phyloP scores from a whole-genome alignment of 2,888 invertebrate genomes.

The Agriopis aurantiaria region DNA sequence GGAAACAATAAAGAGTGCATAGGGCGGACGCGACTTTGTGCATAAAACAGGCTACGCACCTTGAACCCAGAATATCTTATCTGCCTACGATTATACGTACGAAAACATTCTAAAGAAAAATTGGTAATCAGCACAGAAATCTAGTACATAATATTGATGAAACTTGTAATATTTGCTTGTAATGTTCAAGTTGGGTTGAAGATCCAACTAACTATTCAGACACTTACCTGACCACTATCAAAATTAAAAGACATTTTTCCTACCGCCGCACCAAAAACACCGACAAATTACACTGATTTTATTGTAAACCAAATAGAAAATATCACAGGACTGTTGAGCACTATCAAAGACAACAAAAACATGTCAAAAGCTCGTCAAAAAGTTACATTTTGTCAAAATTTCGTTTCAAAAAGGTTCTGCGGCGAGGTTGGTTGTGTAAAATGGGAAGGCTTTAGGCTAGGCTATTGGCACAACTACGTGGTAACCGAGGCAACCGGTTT shows the following conservation, averaged over 20 bases:
- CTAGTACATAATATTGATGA: too few relatives aligned
- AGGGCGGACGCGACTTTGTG: too few relatives aligned
- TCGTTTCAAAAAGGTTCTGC: slow-evolving; percentile 40
- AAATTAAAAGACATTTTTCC: slow-evolving; percentile 75
- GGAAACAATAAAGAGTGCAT: too few relatives aligned
- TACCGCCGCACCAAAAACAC: slow-evolving; percentile 43
- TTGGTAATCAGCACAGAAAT: too few relatives aligned
- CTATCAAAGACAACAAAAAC: slow-evolving; percentile 51
- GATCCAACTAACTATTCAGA: not conserved
- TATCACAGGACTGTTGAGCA: slow-evolving; percentile 59
- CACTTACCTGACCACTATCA: slow-evolving; percentile 78
- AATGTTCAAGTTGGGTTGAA: not conserved
- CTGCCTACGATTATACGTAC: too few relatives aligned
- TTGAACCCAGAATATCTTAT: too few relatives aligned
- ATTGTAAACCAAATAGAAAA: slow-evolving; percentile 52
- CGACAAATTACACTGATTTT: slow-evolving; percentile 31
- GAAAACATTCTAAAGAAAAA: too few relatives aligned
- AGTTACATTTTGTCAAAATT: slow-evolving; percentile 46
- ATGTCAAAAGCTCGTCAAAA: slow-evolving; percentile 48
- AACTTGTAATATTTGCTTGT: too few relatives aligned
- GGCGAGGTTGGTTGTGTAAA: slow-evolving; percentile 58
- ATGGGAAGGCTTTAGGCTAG: slow-evolving; percentile 56
- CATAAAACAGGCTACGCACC: too few relatives aligned
- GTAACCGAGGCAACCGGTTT: slow-evolving; percentile 66
- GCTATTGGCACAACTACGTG: slow-evolving; percentile 74